Evolutionary conservation across 2,113 vertebrate species (phyloP).

Genomic region (Orthonyx spaldingii): DNA sequence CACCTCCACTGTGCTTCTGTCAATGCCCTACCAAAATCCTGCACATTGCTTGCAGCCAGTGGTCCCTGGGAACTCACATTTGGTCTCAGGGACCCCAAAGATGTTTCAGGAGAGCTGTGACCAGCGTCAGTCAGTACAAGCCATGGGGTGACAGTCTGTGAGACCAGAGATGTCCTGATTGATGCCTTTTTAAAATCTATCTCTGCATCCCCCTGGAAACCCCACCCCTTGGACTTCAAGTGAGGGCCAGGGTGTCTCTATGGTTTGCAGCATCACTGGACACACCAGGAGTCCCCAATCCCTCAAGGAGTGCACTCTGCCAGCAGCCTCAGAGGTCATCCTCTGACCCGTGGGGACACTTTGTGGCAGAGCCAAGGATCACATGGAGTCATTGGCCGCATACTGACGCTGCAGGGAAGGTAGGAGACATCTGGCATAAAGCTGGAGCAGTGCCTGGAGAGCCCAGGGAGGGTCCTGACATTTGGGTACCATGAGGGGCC

Average conservation of each 20-base stretch:
- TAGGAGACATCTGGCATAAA: background rate
- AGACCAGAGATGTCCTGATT: background rate
- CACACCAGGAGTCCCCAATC: background rate
- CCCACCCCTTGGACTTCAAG: background rate
- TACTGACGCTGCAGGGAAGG: background rate
- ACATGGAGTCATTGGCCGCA: background rate
- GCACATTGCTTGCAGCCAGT: rapidly evolving
- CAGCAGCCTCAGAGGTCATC: background rate
- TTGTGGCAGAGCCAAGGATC: background rate
- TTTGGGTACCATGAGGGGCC: rapidly evolving
- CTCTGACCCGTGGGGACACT: rapidly evolving
- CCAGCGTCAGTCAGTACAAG: background rate
- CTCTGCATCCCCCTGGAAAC: background rate
- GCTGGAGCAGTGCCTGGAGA: background rate
- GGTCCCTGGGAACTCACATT: background rate
- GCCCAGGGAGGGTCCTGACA: background rate
- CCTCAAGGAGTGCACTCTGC: background rate
- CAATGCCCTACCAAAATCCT: background rate
- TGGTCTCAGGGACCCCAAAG: background rate
- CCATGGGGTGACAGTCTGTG: background rate
- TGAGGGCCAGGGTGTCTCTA: background rate
- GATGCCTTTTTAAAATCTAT: background rate
- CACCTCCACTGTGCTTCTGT: background rate
- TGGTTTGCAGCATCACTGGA: background rate
- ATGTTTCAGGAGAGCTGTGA: background rate